These are phyloP conservation scores for Rhabdophis nuchalis DNA, from an alignment of 2,797 vertebrate species.

Conservation along the genomic window DNA sequence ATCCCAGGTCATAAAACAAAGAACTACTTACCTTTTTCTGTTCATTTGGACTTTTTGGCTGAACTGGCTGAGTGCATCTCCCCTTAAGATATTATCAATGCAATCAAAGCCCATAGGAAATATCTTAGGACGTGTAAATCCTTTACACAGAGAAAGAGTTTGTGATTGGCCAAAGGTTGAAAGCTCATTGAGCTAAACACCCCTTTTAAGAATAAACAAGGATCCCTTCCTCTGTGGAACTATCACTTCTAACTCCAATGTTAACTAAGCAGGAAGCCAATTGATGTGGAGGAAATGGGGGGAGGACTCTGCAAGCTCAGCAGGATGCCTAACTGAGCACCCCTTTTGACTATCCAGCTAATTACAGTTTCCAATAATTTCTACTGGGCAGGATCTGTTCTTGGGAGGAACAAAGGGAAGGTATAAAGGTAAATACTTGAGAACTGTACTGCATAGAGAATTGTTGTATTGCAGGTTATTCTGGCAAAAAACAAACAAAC, in stretches of 20 bases:
- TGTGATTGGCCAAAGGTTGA: background rate
- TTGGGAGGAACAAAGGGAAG: background rate
- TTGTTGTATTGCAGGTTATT: background rate
- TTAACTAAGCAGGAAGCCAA: background rate
- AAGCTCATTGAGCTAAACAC: background rate
- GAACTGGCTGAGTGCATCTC: background rate
- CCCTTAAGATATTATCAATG: background rate
- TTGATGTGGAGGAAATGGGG: background rate
- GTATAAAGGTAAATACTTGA: background rate
- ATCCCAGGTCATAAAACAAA: background rate
- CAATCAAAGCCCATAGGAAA: background rate
- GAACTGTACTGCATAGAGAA: background rate
- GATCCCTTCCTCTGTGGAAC: background rate
- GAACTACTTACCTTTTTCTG: background rate
- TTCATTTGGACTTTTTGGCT: background rate
- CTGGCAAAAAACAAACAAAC: background rate
- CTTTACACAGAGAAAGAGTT: background rate
- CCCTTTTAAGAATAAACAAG: background rate
- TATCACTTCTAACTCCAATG: background rate
- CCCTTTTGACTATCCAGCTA: background rate
- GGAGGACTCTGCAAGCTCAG: background rate
- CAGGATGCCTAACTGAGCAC: background rate
- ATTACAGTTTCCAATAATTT: background rate
- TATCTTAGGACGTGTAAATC: background rate
- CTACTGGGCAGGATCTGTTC: background rate